Evolutionary conservation across 1,140 invertebrate genomes (phyloP), one percentile per base, ranked within the genome.

Genomic region (Dryas iulia): DNA sequence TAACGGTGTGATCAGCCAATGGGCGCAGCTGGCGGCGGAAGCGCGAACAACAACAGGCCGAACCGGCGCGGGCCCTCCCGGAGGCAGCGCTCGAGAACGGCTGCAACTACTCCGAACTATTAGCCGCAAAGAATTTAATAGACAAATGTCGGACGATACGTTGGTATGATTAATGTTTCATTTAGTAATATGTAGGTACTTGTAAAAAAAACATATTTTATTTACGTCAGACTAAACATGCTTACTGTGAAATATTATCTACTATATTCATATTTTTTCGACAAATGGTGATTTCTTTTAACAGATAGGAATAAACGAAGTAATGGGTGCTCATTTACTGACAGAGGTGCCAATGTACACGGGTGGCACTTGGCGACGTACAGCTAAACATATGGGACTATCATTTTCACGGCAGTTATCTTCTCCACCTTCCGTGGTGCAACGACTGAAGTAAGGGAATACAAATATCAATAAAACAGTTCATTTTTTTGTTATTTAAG

Each of bases 391-490:
- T 2, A 54, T 59, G 8, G 77, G 82, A 3, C 65, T 76, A 2
- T 10, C 75, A 0, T 76, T 90, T 18, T 66, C 76, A 0, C 65
- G 89, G 14, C 89, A 91, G 62, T 70, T 90, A 10, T 90, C 87
- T 0, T 88, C 89, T 2, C 89, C 89, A 0, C 86, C 93, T 63
- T 93, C 93, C 26, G 93, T 93, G 23, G 74, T 82, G 70, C 90
- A 82, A 8, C 77, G 77, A 21, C 71, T 71, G 60, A 89, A 87
- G 86, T 90, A 77, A 66, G 72, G 26, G 7, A 24, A 5, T 21
- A 2, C n/a, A 30, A n/a, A n/a, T n/a, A n/a, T n/a, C n/a, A n/a
- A n/a, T n/a, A n/a, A n/a, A n/a, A n/a, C n/a, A n/a, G n/a, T n/a
- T n/a, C n/a, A n/a, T n/a, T n/a, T n/a, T n/a, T n/a, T n/a, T n/a